Conservation (phyloP, 2,888 invertebrate genomes). For the Tethea ocularis region DNA sequence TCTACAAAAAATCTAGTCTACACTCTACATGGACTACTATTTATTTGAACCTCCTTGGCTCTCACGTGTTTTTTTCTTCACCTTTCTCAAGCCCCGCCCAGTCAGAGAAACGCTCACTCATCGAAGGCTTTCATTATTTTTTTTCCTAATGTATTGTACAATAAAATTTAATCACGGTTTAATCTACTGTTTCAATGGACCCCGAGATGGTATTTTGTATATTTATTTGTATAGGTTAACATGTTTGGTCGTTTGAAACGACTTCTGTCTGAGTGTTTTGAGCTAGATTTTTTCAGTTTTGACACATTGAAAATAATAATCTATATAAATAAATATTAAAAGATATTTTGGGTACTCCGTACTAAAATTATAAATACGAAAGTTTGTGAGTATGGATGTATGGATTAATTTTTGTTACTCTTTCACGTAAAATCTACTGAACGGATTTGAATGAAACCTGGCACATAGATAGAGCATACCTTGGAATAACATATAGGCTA, state of each 20-base stretch:
- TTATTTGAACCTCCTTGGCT: conserved; percentile 38
- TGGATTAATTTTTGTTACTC: too few relatives aligned
- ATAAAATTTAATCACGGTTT: conserved; percentile 77
- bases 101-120: conserved; percentile 62
- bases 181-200: conserved; percentile 76
- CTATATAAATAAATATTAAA: too few relatives aligned
- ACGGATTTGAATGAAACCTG: too few relatives aligned
- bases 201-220: conserved; percentile 39
- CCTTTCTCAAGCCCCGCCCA: conserved; percentile 63
- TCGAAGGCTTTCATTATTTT: conserved; percentile 47
- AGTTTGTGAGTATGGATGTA: too few relatives aligned
- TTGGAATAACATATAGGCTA: too few relatives aligned
- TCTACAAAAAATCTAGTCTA: conserved; percentile 18
- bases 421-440: too few relatives aligned
- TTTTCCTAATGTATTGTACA: conserved; percentile 48
- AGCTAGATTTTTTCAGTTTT: conserved; percentile 7
- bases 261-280: conserved; percentile 22
- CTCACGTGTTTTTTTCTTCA: conserved; percentile 53
- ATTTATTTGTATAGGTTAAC: conserved; percentile 33
- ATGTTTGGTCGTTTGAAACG: conserved; percentile 33
- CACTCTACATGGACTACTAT: conserved; percentile 41
- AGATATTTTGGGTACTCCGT: too few relatives aligned
- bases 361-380: too few relatives aligned
- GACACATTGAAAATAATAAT: too few relatives aligned
- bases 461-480: too few relatives aligned